Base-by-base conservation (phyloP, 1,140 invertebrate genomes). In the Sycophaga agraensis region DNA sequence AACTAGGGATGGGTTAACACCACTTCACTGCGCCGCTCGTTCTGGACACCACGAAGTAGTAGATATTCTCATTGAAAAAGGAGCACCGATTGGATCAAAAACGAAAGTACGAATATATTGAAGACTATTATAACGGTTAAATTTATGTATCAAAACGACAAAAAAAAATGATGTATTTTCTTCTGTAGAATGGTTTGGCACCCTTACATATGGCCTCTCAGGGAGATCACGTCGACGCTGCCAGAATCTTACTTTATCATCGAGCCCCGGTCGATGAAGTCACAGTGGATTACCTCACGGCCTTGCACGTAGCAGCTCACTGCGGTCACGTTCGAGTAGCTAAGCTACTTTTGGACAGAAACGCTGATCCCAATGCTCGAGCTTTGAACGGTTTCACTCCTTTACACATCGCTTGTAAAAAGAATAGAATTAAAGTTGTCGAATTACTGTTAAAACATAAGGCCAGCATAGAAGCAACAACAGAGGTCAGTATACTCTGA, bases 381-480 rank as follows among this genome's bases (percentile, higher is more conserved):
- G 97, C 97, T 45, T 83, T 99, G 21, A 99, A 99, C 78, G 97
- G 97, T 12, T 99, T 99, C 74, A 99, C 96, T 1, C 97, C 97
- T 0, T 84, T 99, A 45, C 96, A 98, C 73, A 99, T 99, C 75
- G 97, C 97, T 34, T 99, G 97, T 79, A 99, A 99, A 81, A 99
- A 99, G 82, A 99, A 99, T 82, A 83, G 97, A 31, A 93, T 98
- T 63, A 96, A 97, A 75, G 89, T 99, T 35, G 96, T 98, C 6
- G 97, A 99, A 81, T 78, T 99, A 57, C 83, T 99, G 22, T 82
- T 99, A 3, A 98, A 98, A 80, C 94, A 98, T 82, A 94, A 94
- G 70, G 97, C 96, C 46, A 90, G 87, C 64, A 92, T 94, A 71
- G 90, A 93, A 78, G 89, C 91, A 22, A 93, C 89, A 2, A 94